Evolutionary conservation across 2,797 vertebrate species (phyloP).

Genomic region (Spondyliosoma cantharus): DNA sequence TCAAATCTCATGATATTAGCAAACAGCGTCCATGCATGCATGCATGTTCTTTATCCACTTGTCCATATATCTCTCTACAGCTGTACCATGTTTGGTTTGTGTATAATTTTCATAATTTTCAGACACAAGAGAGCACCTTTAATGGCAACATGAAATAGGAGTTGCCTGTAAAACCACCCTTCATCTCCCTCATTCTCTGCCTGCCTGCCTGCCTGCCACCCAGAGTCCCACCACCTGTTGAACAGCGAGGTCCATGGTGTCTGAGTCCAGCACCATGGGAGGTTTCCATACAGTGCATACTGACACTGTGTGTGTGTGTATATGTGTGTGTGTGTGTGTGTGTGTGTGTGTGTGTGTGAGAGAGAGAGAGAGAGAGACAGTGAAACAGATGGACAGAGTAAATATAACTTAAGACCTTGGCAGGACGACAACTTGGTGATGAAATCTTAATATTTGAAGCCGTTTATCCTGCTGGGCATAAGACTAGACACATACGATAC

Average conservation of each 20-base stretch:
- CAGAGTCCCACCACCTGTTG: conserved; percentile 69
- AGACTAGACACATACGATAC: neutral
- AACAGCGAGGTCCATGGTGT: conserved; percentile 50
- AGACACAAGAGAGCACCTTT: neutral
- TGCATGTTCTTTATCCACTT: neutral
- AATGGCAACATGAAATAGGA: neutral
- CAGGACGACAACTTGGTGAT: conserved; percentile 12
- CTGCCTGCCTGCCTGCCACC: conserved; percentile 57
- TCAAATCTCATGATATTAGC: too few species aligned
- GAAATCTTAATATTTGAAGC: conserved; percentile 34
- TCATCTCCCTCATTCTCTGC: neutral
- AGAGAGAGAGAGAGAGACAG: too few species aligned
- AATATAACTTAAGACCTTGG: conserved; percentile 65
- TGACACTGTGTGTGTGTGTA: conserved; percentile 5
- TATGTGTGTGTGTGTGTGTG: conserved; percentile 3
- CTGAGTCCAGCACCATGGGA: conserved; percentile 26
- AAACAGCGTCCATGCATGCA: too few species aligned
- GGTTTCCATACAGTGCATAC: conserved; percentile 33
- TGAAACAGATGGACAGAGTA: conserved; percentile 69
- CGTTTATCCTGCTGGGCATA: neutral
- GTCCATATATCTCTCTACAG: neutral
- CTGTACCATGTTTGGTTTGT: neutral
- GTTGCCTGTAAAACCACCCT: neutral
- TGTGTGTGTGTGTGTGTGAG: conserved; percentile 1
- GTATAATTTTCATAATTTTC: neutral